Conservation (phyloP, 1,140 invertebrate genomes). For the Drosophila athabasca region DNA sequence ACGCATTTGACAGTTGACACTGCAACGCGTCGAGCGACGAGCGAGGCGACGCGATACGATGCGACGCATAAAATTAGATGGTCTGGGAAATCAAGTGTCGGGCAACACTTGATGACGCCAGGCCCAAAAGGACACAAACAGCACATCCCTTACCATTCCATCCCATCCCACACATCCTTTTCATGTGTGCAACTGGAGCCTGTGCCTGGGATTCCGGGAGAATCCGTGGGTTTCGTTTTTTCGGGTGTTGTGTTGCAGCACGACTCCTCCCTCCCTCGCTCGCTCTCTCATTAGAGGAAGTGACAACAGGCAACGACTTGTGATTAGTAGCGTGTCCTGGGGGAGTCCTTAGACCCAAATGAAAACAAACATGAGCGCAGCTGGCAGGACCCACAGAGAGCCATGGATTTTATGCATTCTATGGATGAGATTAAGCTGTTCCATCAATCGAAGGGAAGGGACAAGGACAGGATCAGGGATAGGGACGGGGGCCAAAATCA, state of each 20-base stretch:
- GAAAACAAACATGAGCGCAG: constrained; percentile 53
- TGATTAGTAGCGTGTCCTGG: constrained; percentile 71
- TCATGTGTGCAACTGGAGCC: constrained; percentile 26
- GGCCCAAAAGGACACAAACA: constrained; percentile 40
- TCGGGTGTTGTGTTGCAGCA: constrained; percentile 64
- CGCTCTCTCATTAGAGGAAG: constrained; percentile 70
- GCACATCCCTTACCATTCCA: too few relatives aligned
- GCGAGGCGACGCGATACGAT: constrained; percentile 16
- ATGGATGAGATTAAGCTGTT: constrained; percentile 58
- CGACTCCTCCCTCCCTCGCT: neutral
- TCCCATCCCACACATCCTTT: too few relatives aligned
- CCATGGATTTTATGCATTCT: constrained; percentile 5
- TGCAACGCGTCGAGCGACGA: constrained; percentile 32
- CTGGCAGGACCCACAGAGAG: constrained; percentile 32
- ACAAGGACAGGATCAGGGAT: too few relatives aligned
- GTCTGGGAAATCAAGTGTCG: constrained; percentile 70
- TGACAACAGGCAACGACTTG: constrained; percentile 69
- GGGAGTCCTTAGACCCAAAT: constrained; percentile 58
- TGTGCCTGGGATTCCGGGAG: constrained; percentile 10
- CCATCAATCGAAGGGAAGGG: constrained; percentile 17
- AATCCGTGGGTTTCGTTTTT: constrained; percentile 25
- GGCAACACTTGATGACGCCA: constrained; percentile 67
- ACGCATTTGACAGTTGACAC: constrained; percentile 71
- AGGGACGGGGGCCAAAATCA: constrained; percentile 46
- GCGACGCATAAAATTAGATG: constrained; percentile 71